These are phyloP conservation scores for Stenodera caucasica DNA, from an alignment of 2,888 invertebrate genomes.

Conservation along the genomic window DNA sequence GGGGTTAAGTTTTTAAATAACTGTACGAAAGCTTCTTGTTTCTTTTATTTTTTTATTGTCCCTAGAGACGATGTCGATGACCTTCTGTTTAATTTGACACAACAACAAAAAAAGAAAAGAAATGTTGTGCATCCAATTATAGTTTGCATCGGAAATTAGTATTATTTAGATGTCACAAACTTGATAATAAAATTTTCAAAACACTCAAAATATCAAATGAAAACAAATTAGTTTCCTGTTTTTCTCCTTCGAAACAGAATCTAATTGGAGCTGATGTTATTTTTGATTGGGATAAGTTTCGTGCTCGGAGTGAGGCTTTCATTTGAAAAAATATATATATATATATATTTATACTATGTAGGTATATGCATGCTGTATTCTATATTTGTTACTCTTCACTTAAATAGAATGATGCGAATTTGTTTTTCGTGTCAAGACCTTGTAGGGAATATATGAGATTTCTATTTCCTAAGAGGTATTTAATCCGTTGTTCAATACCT, in stretches of 20 bases:
- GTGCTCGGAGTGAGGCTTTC: no score
- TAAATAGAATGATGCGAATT: not conserved
- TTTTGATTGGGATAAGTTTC: not conserved
- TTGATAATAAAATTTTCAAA: slow-evolving; percentile 1
- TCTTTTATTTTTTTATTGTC: slow-evolving; percentile 30
- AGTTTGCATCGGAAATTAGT: slow-evolving; percentile 1
- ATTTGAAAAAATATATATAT: no score
- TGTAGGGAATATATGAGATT: not conserved
- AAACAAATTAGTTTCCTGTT: slow-evolving; percentile 5
- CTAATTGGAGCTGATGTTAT: not conserved
- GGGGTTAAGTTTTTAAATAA: slow-evolving; percentile 30
- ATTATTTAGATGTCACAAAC: not conserved
- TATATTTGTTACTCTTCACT: not conserved
- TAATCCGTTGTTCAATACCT: not conserved
- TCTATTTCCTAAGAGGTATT: not conserved
- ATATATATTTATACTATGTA: no score
- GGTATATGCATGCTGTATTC: no score
- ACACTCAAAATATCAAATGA: slow-evolving; percentile 8
- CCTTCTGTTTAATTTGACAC: not conserved
- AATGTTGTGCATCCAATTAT: not conserved
- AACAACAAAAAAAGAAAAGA: not conserved
- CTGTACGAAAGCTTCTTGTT: slow-evolving; percentile 18
- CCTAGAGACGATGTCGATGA: slow-evolving; percentile 11
- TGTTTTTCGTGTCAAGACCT: no score
- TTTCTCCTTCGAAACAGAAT: not conserved